Percentiles rank a stretch among this genome's conserved stretches.
Conservation (phyloP, 2,797 vertebrate species). For the Amniataba percoides region DNA sequence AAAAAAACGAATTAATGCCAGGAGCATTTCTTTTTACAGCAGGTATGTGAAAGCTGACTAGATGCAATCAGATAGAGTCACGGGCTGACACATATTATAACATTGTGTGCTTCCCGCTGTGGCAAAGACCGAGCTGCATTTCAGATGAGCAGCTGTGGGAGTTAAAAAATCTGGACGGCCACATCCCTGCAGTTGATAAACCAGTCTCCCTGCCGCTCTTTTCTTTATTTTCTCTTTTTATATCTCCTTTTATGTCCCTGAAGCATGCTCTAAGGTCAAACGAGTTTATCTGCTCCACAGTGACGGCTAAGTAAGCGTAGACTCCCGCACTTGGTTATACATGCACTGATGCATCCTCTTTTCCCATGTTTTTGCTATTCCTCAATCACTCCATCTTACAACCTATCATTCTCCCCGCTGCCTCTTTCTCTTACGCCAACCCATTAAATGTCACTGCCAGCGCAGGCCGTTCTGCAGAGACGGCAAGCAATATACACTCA, state of each 20-base stretch:
- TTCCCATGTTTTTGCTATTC: slow-evolving; percentile 10
- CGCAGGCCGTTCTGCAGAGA: slow-evolving; percentile 28
- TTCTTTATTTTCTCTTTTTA: slow-evolving; percentile 21
- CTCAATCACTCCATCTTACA: slow-evolving; percentile 36
- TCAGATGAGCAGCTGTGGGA: slow-evolving; percentile 30
- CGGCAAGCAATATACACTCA: slow-evolving; percentile 18
- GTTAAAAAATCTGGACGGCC: slow-evolving; percentile 37
- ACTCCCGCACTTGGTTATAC: slow-evolving; percentile 24
- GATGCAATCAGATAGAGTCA: slow-evolving; percentile 39
- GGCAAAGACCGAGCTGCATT: slow-evolving; percentile 2
- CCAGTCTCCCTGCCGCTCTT: slow-evolving; percentile 1
- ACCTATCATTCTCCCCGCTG: slow-evolving; percentile 13
- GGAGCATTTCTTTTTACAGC: slow-evolving; percentile 30
- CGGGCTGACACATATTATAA: slow-evolving; percentile 20
- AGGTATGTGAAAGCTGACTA: slow-evolving; percentile 25
- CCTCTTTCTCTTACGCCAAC: slow-evolving; percentile 18
- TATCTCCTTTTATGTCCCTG: slow-evolving; percentile 21
- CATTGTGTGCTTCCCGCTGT: slow-evolving; percentile 8
- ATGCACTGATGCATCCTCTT: slow-evolving; percentile 20
- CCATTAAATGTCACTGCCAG: slow-evolving; percentile 39
- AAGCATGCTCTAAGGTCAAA: slow-evolving; percentile 38
- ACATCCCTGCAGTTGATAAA: slow-evolving; percentile 28
- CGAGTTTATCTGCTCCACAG: slow-evolving; percentile 23
- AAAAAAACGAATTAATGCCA: slow-evolving; percentile 7
- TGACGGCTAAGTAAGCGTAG: slow-evolving; percentile 9